Base-by-base conservation (phyloP, 2,888 invertebrate species). In the Drosophila dives region DNA sequence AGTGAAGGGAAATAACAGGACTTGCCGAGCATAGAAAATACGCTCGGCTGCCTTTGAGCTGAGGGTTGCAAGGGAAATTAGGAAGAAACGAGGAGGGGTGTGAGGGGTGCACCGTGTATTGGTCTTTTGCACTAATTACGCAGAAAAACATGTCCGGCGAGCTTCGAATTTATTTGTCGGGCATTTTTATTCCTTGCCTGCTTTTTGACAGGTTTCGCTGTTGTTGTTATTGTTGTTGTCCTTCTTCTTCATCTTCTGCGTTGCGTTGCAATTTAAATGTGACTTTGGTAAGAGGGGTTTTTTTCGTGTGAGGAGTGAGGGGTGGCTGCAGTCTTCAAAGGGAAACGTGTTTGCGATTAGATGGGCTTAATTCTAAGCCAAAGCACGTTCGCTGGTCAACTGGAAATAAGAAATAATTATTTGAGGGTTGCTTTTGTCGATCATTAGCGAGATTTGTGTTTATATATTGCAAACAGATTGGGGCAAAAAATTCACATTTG, bases 311-410 rank as follows among this genome's bases (percentile, higher is more conserved):
- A 50, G 64, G 59, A 73, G 75, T 72, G 7, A 1, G 45, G 23
- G 8, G 15, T 73, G 71, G 32, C 20, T 75, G 75, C 84, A 82
- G 56, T 70, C 74, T 68, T 71, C 73, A 71, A 74, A 80, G 59
- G 49, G 8, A 45, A 45, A 23, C 48, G 63, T 50, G 72, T 72
- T 23, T 45, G 45, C 23, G 66, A 71, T 72, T 63, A 64, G 59
- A 77, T 64, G 65, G 75, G 77, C 81, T 86, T 86, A 87, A 84
- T 87, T 87, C 75, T 88, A 87, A 87, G 80, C 89, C 86, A 63
- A 72, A 55, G 83, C 86, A 87, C 86, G 86, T 86, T 87, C 75
- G 3, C 53, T 66, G 65, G 63, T 56, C 65, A 66, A 45, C 49
- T 36, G 5, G 45, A n/a, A 38, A 5, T 36, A 32, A 6, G 38